A percentile compares a stretch with the other conserved stretches of the same genome.
Evolutionary conservation across 2,888 invertebrate species (phyloP).

Genomic region (Choristoneura rosaceana): DNA sequence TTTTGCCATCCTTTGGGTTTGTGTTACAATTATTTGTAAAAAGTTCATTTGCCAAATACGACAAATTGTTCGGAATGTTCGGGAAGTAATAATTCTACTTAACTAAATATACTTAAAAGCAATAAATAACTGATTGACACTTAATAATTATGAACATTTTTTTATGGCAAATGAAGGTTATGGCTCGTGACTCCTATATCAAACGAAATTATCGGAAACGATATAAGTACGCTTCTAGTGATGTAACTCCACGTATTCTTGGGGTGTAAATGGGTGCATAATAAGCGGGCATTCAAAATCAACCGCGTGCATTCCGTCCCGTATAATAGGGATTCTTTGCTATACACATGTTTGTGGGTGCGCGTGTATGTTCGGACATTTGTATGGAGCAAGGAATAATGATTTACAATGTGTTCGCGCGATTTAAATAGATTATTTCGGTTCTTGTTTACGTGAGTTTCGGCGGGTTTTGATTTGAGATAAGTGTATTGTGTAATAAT

Average conservation of each 20-base stretch:
- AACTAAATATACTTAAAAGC: too few relatives aligned
- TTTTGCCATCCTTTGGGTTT: too few relatives aligned
- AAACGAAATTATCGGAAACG: too few relatives aligned
- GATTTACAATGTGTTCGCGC: constrained; percentile 74
- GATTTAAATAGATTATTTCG: constrained; percentile 47
- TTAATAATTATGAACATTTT: too few relatives aligned
- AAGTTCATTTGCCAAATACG: too few relatives aligned
- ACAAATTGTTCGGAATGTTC: too few relatives aligned
- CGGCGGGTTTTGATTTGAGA: constrained; percentile 36
- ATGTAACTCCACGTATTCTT: constrained; percentile 21
- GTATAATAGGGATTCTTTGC: constrained; percentile 79
- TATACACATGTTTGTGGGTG: constrained; percentile 78
- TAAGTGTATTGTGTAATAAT: constrained; percentile 40
- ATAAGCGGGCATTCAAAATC: constrained; percentile 84
- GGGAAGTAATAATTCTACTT: too few relatives aligned
- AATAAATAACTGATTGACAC: too few relatives aligned
- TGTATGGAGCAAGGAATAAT: constrained; percentile 81
- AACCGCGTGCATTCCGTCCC: constrained; percentile 74
- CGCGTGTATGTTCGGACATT: constrained; percentile 71
- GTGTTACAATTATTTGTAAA: too few relatives aligned
- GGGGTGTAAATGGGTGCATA: constrained; percentile 85
- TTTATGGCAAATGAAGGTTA: too few relatives aligned
- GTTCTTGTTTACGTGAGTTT: constrained; percentile 37
- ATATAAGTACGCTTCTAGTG: constrained; percentile 45
- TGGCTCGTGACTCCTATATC: too few relatives aligned